Percentiles rank a stretch among this genome's conserved stretches.
These are phyloP conservation scores for Sterrhoptilus dennistouni DNA, from an alignment of 2,113 vertebrate genomes.

Conservation along the genomic window DNA sequence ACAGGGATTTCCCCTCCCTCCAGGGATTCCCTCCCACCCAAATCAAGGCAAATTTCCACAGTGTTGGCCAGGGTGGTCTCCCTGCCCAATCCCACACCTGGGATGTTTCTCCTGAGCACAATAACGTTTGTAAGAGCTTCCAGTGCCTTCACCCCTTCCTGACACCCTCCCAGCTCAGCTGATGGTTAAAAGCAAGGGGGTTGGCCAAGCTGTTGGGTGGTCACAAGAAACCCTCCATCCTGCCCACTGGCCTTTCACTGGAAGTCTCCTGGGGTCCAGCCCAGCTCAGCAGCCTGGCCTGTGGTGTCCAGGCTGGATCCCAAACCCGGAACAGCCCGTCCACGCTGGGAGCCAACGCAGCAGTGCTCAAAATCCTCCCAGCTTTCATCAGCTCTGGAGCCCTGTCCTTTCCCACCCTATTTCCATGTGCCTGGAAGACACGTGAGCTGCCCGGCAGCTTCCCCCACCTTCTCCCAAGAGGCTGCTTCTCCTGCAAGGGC, in stretches of 20 bases:
- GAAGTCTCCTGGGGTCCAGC: neutral
- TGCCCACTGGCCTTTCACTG: fast-evolving
- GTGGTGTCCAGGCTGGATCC: neutral
- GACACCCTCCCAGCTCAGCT: neutral
- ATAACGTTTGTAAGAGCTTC: fast-evolving
- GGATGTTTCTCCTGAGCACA: neutral
- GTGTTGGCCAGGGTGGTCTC: neutral
- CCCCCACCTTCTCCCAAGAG: neutral
- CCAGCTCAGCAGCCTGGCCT: neutral
- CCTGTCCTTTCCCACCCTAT: neutral
- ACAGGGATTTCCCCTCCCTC: neutral
- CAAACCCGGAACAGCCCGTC: neutral
- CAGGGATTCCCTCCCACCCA: neutral
- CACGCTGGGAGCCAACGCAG: neutral
- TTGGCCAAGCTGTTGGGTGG: neutral
- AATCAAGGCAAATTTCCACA: neutral
- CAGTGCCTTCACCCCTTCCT: neutral
- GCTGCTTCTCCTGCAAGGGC: neutral
- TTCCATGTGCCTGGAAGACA: neutral
- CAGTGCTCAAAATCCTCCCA: neutral
- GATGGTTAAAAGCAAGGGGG: neutral
- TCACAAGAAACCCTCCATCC: neutral
- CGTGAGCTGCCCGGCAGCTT: neutral
- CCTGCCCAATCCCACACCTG: neutral
- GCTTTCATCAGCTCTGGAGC: neutral